These are phyloP conservation scores for Bombus balteatus DNA, from an alignment of 1,140 invertebrate species.

Conservation along the genomic window DNA sequence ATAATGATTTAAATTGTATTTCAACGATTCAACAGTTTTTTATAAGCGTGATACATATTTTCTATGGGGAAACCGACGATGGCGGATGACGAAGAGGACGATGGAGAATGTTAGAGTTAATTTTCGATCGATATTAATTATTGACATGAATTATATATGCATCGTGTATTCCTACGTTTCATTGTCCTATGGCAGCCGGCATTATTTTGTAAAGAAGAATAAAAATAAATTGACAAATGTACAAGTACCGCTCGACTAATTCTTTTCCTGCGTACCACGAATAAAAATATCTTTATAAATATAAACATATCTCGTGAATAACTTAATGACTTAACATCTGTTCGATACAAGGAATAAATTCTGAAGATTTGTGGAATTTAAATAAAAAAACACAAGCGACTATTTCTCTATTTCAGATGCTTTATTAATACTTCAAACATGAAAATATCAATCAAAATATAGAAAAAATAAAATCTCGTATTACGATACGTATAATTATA, in stretches of 20 bases:
- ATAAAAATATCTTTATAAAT: too few species aligned
- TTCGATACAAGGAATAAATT: too few species aligned
- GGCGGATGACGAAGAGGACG: slow-evolving; percentile 37
- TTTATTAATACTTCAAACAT: neutral
- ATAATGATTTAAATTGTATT: slow-evolving; percentile 10
- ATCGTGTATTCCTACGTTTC: slow-evolving; percentile 67
- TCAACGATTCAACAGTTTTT: slow-evolving; percentile 5
- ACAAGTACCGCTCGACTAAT: neutral
- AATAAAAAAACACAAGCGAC: neutral
- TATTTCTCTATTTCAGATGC: too few species aligned
- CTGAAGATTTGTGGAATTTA: neutral
- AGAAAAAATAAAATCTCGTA: neutral
- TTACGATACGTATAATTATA: neutral
- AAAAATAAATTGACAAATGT: slow-evolving; percentile 74
- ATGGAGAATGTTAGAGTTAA: slow-evolving; percentile 51
- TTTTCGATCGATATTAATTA: slow-evolving; percentile 59
- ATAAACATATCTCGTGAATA: too few species aligned
- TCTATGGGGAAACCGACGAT: slow-evolving; percentile 5
- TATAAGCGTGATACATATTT: slow-evolving; percentile 1
- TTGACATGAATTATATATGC: slow-evolving; percentile 44
- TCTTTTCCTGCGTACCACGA: neutral
- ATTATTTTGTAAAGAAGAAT: slow-evolving; percentile 80
- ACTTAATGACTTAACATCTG: too few species aligned
- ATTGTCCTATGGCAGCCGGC: slow-evolving; percentile 71
- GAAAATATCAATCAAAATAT: too few species aligned